These are phyloP conservation scores for Prosopocoilus inquinatus DNA, from an alignment of 2,888 invertebrate species.

Conservation along the genomic window DNA sequence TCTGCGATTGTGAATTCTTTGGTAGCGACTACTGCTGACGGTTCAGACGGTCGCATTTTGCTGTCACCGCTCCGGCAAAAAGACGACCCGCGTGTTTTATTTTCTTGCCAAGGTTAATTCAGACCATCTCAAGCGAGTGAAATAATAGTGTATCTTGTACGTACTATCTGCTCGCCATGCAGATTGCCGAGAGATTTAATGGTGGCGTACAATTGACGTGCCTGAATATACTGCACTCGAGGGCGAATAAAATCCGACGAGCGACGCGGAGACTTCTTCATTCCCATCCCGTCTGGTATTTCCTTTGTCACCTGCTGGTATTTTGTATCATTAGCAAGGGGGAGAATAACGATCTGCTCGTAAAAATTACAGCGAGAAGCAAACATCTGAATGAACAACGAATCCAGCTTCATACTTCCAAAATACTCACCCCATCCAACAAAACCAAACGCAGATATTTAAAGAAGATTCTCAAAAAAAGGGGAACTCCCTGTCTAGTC, in stretches of 20 bases:
- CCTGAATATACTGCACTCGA: constrained; percentile 23
- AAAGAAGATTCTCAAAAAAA: no score
- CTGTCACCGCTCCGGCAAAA: constrained; percentile 42
- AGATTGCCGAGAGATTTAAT: constrained; percentile 46
- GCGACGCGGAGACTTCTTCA: no score
- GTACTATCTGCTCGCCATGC: constrained; percentile 40
- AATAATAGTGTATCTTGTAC: constrained; percentile 48
- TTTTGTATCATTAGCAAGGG: no score
- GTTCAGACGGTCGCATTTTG: constrained; percentile 50
- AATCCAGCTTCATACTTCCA: no score
- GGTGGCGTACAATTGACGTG: constrained; percentile 38
- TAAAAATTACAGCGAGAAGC: no score
- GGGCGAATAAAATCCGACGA: constrained; percentile 18
- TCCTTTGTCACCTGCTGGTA: no score
- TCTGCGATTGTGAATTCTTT: constrained; percentile 47
- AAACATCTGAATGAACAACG: no score
- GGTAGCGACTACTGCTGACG: constrained; percentile 37
- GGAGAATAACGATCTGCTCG: no score
- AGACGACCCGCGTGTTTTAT: constrained; percentile 45
- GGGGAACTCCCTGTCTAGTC: no score
- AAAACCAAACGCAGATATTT: no score
- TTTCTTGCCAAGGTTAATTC: constrained; percentile 53
- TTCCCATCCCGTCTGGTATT: no score
- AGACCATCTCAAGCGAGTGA: constrained; percentile 49
- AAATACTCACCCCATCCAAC: no score